Evolutionary conservation across 2,797 vertebrate genomes (phyloP), one percentile per base, ranked within the genome.

Genomic region (Malacoraja senta): DNA sequence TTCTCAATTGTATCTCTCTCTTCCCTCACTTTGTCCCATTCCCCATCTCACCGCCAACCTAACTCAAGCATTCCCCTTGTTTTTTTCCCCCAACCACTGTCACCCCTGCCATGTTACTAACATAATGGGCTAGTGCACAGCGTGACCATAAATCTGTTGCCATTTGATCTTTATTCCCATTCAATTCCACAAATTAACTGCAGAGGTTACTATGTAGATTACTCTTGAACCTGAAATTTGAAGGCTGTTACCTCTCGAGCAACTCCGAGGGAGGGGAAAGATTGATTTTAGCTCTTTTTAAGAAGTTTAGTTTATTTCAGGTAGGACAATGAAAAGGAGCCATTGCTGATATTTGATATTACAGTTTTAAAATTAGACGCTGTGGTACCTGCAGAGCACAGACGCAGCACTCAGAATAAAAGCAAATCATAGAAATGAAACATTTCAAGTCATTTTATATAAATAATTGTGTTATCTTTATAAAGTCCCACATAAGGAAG

Each of bases 321-420:
- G 6, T 44, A 1, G 32, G 35, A 9, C 10, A 68, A 38, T 19
- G 24, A 91, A 38, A 8, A 38, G 24, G 21, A 68, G 35, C 26
- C 44, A 44, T 72, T 74, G 68, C 68, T 38, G 21, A 19, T 91
- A 74, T 91, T 91, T 91, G 65, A 38, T 68, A 91, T 71, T 72
- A 72, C 88, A 35, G 65, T 90, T 91, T 72, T 72, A 72, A 91
- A 91, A 53, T 68, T 72, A 29, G 71, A 35, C 53, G 24, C 71
- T 72, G 68, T 91, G 71, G 71, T 53, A 29, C 71, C 90, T 65
- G 63, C 83, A 84, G 26, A 84, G 58, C 26, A 32, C 26, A 63
- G 29, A 15, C 15, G 7, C 13, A 32, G 61, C 29, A 65, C 58
- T 86, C 29, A 0, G 9, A 24, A 58, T 24, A 88, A 61, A 53